A percentile compares a stretch with the other conserved stretches of the same genome.
phyloP scores from a whole-genome alignment of 2,888 invertebrate species.

The Deilephila porcellus region DNA sequence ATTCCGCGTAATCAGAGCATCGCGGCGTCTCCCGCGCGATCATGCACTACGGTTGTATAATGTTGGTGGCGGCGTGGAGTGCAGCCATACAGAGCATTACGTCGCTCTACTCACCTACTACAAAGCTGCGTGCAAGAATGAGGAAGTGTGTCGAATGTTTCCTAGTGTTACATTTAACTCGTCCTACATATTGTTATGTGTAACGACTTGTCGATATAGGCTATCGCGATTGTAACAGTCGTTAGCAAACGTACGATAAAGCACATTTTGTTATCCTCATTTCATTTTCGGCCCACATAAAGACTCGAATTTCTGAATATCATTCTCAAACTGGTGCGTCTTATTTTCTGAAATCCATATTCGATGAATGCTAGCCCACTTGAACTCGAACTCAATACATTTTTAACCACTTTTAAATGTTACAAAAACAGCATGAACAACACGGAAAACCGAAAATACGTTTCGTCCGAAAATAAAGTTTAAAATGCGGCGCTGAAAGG shows the following conservation, averaged over 20 bases:
- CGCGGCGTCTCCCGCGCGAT: slow-evolving; percentile 54
- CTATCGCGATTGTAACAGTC: slow-evolving; percentile 5
- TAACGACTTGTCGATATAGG: slow-evolving; percentile 27
- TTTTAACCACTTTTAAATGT: slow-evolving; percentile 36
- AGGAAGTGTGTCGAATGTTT: slow-evolving; percentile 73
- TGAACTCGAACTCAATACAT: slow-evolving; percentile 77
- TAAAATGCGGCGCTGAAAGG: neutral
- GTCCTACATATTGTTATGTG: slow-evolving; percentile 21
- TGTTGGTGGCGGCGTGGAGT: slow-evolving; percentile 52
- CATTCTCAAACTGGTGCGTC: neutral
- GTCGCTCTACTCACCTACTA: slow-evolving; percentile 69
- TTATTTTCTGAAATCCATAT: slow-evolving; percentile 48
- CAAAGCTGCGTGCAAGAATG: slow-evolving; percentile 67
- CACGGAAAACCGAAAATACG: slow-evolving; percentile 40
- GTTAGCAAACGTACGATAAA: neutral
- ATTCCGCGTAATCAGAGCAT: slow-evolving; percentile 73
- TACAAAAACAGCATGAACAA: neutral
- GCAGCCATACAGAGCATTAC: slow-evolving; percentile 47
- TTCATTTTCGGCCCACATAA: neutral
- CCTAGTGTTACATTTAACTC: slow-evolving; percentile 66
- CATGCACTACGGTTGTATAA: slow-evolving; percentile 65
- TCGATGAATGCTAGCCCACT: slow-evolving; percentile 57
- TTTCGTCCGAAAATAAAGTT: neutral
- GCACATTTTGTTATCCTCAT: neutral
- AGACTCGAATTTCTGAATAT: neutral